Evolutionary conservation across 2,888 invertebrate species (phyloP).

Genomic region (Micoletzkya japonica): DNA sequence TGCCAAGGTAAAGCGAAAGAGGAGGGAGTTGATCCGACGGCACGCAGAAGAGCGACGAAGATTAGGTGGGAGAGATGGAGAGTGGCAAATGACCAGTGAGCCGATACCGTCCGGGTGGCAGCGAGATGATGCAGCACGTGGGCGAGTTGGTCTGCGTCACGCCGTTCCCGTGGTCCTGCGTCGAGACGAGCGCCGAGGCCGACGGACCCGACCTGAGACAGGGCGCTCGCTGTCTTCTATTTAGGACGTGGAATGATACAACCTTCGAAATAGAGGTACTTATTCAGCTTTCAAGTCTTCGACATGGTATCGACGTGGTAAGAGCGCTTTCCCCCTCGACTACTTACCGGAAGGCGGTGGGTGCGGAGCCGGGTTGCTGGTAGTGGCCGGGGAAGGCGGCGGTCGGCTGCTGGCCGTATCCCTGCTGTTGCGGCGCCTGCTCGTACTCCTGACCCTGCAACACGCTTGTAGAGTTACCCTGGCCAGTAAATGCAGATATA

Average conservation of each 20-base stretch:
- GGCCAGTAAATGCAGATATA: too few species aligned
- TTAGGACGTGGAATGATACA: background rate
- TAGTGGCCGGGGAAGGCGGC: background rate
- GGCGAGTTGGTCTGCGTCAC: slow-evolving; percentile 12
- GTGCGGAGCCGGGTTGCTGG: slow-evolving; percentile 22
- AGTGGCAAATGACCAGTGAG: background rate
- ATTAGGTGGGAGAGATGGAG: slow-evolving; percentile 71
- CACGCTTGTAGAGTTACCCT: too few species aligned
- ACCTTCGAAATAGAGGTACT: background rate
- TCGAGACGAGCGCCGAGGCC: background rate
- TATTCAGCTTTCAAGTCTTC: too few species aligned
- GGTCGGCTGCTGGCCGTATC: slow-evolving; percentile 4
- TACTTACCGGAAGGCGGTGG: slow-evolving; percentile 3
- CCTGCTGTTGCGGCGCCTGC: background rate
- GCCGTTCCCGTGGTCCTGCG: background rate
- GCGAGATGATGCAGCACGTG: slow-evolving; percentile 22
- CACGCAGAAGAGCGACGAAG: too few species aligned
- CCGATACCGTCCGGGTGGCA: slow-evolving; percentile 28
- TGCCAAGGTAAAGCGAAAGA: too few species aligned
- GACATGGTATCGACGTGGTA: too few species aligned
- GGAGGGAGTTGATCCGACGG: too few species aligned
- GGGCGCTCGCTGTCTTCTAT: background rate
- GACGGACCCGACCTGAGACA: background rate
- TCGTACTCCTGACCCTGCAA: too few species aligned
- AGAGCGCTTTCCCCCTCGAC: too few species aligned